Evolutionary conservation across 2,113 vertebrate species (phyloP).

Genomic region (Gallinago jamesoni): DNA sequence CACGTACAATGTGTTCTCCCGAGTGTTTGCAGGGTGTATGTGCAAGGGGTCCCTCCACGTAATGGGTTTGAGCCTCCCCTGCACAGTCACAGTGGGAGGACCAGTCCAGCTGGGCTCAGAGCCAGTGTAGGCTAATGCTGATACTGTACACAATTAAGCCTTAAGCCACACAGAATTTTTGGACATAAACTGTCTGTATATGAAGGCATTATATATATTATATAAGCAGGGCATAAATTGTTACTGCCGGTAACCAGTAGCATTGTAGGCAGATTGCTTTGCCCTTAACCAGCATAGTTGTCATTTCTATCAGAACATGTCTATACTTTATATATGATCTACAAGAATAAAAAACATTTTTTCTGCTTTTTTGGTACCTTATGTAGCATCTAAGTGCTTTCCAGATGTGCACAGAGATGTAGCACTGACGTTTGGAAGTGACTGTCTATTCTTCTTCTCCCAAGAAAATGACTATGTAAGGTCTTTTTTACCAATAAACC

Average conservation of each 20-base stretch:
- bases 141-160: background rate
- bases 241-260: background rate
- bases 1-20: background rate
- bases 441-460: background rate
- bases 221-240: background rate
- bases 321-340: background rate
- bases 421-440: background rate
- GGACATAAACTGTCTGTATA: background rate
- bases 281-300: background rate
- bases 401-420: background rate
- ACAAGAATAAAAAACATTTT: background rate
- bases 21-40: too few species aligned
- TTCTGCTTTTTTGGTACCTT: background rate
- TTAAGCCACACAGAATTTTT: background rate
- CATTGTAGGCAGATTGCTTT: background rate
- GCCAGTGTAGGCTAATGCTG: background rate
- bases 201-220: rapidly evolving
- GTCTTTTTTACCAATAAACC: background rate
- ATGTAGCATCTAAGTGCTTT: background rate
- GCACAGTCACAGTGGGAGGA: background rate
- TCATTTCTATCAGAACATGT: background rate
- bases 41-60: background rate
- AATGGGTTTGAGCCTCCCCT: background rate
- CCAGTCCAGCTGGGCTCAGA: background rate
- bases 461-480: background rate